Conservation (phyloP, 1,140 invertebrate genomes). For the Drosophila orosa region DNA sequence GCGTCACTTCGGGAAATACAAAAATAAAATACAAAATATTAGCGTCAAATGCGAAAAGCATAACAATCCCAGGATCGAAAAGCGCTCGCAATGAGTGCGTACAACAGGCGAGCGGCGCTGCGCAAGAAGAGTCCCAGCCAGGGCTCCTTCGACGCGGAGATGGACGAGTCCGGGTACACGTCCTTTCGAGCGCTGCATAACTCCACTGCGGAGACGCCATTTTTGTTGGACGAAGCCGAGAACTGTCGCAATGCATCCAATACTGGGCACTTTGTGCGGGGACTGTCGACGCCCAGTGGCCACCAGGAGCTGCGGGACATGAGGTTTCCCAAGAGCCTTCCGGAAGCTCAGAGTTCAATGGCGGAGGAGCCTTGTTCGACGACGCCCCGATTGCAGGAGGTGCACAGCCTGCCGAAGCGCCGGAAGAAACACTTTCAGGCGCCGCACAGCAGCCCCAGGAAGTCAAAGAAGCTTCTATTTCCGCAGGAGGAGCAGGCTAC, state of each 20-base stretch:
- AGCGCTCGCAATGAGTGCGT: constrained; percentile 59
- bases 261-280: constrained; percentile 3
- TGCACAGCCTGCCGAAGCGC: constrained; percentile 40
- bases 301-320: constrained; percentile 18
- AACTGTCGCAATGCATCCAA: constrained; percentile 66
- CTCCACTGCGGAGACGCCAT: constrained; percentile 75
- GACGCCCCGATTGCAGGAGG: constrained; percentile 44
- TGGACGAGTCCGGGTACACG: constrained; percentile 73
- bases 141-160: constrained; percentile 31
- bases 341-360: not conserved
- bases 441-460: constrained; percentile 65
- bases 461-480: constrained; percentile 67
- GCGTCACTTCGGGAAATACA: constrained; percentile 9
- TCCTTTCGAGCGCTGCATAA: constrained; percentile 68
- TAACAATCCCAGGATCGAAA: constrained; percentile 23
- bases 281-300: constrained; percentile 39
- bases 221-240: constrained; percentile 62
- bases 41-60: constrained; percentile 47
- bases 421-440: constrained; percentile 46
- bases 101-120: constrained; percentile 45
- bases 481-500: constrained; percentile 10
- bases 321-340: constrained; percentile 7
- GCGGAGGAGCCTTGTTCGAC: constrained; percentile 19
- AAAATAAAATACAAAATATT: constrained; percentile 31
- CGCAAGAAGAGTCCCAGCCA: constrained; percentile 34